Evolutionary conservation across 2,888 invertebrate genomes (phyloP).

Genomic region (Stratiomys singularior): DNA sequence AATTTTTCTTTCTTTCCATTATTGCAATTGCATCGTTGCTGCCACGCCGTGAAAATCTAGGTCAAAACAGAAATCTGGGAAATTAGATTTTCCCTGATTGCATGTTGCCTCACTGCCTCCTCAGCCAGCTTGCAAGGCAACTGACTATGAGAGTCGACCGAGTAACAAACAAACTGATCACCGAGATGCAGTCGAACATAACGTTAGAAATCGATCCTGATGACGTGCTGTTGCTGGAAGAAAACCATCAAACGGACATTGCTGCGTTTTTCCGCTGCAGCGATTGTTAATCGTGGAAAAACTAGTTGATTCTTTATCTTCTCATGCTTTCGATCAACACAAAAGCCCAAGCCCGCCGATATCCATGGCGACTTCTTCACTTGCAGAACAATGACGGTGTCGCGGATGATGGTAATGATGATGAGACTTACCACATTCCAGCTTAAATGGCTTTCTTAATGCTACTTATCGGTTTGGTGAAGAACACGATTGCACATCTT

Average conservation of each 20-base stretch:
- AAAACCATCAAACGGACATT: neutral
- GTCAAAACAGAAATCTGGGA: constrained; percentile 45
- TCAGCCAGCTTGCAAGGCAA: neutral
- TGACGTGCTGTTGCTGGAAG: constrained; percentile 3
- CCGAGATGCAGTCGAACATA: constrained; percentile 16
- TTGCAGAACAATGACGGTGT: constrained; percentile 36
- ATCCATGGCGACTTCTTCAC: neutral
- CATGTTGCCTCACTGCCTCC: neutral
- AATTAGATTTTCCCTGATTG: constrained; percentile 43
- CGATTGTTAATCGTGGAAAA: constrained; percentile 5
- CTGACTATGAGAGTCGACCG: neutral
- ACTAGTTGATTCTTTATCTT: neutral
- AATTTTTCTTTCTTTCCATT: constrained; percentile 9
- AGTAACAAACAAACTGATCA: neutral
- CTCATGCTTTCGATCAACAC: neutral
- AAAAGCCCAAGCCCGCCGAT: neutral
- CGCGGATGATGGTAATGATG: constrained; percentile 2
- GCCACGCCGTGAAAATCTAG: constrained; percentile 37
- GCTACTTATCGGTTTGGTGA: neutral
- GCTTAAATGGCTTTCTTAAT: constrained; percentile 34
- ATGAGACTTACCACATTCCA: constrained; percentile 1
- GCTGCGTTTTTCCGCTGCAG: constrained; percentile 4
- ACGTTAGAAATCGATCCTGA: constrained; percentile 27
- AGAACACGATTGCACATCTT: constrained; percentile 26
- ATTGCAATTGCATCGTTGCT: neutral